Evolutionary conservation across 2,113 vertebrate genomes (phyloP), one percentile per base, ranked within the genome.

Genomic region (Rhadina sibilatrix): DNA sequence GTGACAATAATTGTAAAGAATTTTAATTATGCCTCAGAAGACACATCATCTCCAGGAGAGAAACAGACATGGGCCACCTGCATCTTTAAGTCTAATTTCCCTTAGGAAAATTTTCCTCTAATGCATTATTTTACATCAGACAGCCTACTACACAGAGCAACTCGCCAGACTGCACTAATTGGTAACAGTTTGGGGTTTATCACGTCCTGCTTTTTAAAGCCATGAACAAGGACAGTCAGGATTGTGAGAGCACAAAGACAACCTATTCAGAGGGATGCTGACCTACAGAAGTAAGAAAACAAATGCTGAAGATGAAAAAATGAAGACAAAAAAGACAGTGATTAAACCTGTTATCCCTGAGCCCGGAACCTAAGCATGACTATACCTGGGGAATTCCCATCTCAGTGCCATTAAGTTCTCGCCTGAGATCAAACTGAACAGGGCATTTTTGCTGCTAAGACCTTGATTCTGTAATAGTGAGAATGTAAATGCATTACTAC

Each of bases 41-140:
- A 68, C 84, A 35, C 59, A 83, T 56, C 71, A 95, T 88, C 65
- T 63, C 59, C 61, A 71, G 66, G 28, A 83, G 93, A 76, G 71
- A 90, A 40, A 95, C 44, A 92, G 54, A 70, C 72, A 18, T 4
- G 2, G 72, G 72, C 89, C 56, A 89, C 79, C 76, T 71, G 69
- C 65, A 87, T 66, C 71, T 68, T 78, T 78, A 49, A 79, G 52
- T 49, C 59, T 97, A 76, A 98, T 96, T 96, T 94, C 85, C 96
- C 94, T 90, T 63, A 97, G 96, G 96, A 97, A 97, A 96, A 92
- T 49, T 91, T 93, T 95, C 92, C 89, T 83, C 70, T 69, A 69
- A 85, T 37, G 47, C 30, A 23, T 53, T 85, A 94, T 52, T 83
- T 91, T 79, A 66, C 21, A 42, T 31, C 63, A 80, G 71, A 93